Conservation (phyloP, 1,140 invertebrate species). For the Pinna nobilis region DNA sequence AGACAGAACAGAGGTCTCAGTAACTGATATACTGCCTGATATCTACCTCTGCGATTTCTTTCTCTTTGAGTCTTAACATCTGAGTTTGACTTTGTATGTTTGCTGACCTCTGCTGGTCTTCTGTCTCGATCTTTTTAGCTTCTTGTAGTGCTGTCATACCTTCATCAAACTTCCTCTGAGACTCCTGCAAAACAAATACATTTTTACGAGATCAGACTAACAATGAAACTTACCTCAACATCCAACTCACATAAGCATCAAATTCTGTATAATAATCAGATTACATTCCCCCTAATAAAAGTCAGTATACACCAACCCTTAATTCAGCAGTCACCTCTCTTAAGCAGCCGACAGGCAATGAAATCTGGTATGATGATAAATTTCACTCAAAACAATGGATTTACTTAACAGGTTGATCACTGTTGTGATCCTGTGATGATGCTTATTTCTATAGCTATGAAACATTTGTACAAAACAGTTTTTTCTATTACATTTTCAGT, state of each 20-base stretch:
- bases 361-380: too few relatives aligned
- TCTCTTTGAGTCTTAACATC: slow-evolving; percentile 61
- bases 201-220: too few relatives aligned
- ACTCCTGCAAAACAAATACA: slow-evolving; percentile 45
- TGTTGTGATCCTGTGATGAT: too few relatives aligned
- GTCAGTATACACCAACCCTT: background rate
- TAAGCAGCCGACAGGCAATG: too few relatives aligned
- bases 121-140: slow-evolving; percentile 56
- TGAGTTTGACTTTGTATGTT: slow-evolving; percentile 62
- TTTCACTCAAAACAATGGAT: too few relatives aligned
- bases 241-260: background rate
- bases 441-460: too few relatives aligned
- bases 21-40: background rate
- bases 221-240: background rate
- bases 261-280: background rate
- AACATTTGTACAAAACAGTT: too few relatives aligned
- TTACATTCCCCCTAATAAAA: background rate
- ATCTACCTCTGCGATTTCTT: slow-evolving; percentile 67
- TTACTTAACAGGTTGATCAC: too few relatives aligned
- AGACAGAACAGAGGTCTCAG: background rate
- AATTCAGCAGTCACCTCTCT: too few relatives aligned
- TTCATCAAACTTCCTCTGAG: slow-evolving; percentile 55
- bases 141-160: slow-evolving; percentile 56
- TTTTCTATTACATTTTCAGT: too few relatives aligned
- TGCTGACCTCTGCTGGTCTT: slow-evolving; percentile 55